Evolutionary conservation across 2,113 vertebrate species (phyloP).

Genomic region (Mobula hypostoma): DNA sequence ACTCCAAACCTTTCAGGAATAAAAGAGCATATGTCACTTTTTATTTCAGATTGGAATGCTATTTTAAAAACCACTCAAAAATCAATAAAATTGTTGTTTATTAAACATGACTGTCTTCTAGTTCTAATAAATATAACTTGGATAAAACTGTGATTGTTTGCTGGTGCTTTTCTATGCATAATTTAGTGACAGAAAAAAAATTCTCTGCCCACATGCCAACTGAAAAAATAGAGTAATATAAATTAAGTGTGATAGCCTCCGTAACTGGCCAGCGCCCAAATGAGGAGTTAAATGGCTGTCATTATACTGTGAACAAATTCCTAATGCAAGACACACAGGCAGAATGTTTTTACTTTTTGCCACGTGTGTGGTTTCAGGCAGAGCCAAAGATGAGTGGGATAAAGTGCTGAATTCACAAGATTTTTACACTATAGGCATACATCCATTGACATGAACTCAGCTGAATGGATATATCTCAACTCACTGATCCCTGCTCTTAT

Average conservation of each 20-base stretch:
- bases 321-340: neutral
- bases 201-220: neutral
- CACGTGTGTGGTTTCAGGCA: neutral
- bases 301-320: neutral
- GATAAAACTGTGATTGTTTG: neutral
- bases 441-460: neutral
- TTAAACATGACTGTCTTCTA: neutral
- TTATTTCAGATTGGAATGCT: neutral
- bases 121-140: neutral
- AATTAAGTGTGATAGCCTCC: neutral
- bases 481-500: neutral
- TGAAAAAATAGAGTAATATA: neutral
- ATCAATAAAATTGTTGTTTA: neutral
- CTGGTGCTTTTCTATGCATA: neutral
- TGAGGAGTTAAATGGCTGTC: neutral
- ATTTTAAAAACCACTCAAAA: neutral
- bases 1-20: neutral
- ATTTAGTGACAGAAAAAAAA: neutral
- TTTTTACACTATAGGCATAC: neutral
- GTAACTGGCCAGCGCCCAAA: neutral
- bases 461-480: neutral
- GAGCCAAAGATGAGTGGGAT: neutral
- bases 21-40: neutral
- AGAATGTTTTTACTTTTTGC: neutral
- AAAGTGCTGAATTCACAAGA: conserved; percentile 18